Base-by-base conservation (phyloP, 2,113 vertebrate genomes). In the Eptesicus fuscus region DNA sequence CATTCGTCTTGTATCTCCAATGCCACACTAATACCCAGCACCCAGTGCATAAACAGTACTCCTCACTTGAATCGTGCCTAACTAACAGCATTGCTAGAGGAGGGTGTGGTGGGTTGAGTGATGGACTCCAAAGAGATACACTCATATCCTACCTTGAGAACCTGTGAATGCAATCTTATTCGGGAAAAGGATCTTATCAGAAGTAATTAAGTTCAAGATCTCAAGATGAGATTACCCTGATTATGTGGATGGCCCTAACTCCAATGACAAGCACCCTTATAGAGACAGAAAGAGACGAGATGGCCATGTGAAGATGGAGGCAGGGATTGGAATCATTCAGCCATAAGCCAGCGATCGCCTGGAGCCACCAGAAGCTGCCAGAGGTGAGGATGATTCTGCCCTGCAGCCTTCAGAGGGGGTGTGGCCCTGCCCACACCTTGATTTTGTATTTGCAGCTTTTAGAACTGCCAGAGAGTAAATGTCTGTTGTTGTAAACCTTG, bases 311-410 rank as follows among this genome's bases (percentile, higher is more conserved):
- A 73, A 61, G 35, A 74, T 0, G 49, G 23, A 69, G 12, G 11
- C 35, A 35, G 71, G 86, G 17, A 8, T 0, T 17, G 32, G 16
- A 65, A 35, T 25, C 9, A 2, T 67, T 47, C 0, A 83, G 23
- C 2, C 51, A 56, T 0, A 2, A 82, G 28, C 30, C 8, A 3
- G 37, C 2, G 42, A 93, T 12, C 0, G 0, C 18, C 23, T 37
- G 17, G 18, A 30, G 4, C 20, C 12, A 7, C 77, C 35, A 65
- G 78, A 47, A 35, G 17, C 14, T 47, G 7, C 37, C 40, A n/a
- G 51, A 83, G 37, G 37, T 4, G 4, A 44, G 1, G n/a, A 69
- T 3, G 25, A 7, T 16, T 40, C 40, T 67, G 10, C 51, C 9
- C 9, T 13, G 13, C 42, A 83, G 35, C 1, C 53, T 89, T 32